Conservation (phyloP, 2,888 invertebrate species). For the Neoscelio sp. region DNA sequence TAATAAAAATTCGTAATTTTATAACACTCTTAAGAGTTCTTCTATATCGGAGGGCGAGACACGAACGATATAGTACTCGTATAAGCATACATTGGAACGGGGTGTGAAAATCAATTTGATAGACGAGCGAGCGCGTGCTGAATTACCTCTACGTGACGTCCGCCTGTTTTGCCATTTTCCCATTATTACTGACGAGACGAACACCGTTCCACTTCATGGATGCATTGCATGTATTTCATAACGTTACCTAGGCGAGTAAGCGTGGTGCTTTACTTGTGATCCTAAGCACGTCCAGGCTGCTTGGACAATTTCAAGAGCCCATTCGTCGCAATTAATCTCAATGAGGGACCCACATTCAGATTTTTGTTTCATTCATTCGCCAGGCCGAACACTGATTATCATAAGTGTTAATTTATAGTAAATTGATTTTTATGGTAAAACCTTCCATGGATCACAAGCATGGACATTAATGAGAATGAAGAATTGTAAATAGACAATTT, state of each 20-base stretch:
- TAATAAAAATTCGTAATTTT: constrained; percentile 27
- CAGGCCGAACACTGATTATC: constrained; percentile 11
- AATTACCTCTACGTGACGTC: constrained; percentile 83
- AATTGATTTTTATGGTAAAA: no score
- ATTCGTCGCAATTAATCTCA: constrained; percentile 73
- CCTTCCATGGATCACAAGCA: no score
- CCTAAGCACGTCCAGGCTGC: constrained; percentile 76
- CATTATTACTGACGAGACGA: constrained; percentile 81
- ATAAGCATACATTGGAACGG: constrained; percentile 71
- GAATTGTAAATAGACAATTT: no score
- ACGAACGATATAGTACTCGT: constrained; percentile 59
- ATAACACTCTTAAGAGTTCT: constrained; percentile 1
- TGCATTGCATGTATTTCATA: constrained; percentile 73
- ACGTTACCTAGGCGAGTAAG: constrained; percentile 70
- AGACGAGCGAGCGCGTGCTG: constrained; percentile 81
- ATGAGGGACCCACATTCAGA: constrained; percentile 58
- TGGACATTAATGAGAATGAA: no score
- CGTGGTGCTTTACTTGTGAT: constrained; percentile 76
- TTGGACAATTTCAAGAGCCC: constrained; percentile 70
- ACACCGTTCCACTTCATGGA: constrained; percentile 71
- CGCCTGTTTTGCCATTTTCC: constrained; percentile 82
- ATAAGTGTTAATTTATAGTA: neutral
- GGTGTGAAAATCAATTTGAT: constrained; percentile 82
- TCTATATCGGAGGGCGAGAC: constrained; percentile 29
- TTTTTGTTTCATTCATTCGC: constrained; percentile 46